phyloP scores from a whole-genome alignment of 2,113 vertebrate species.

The Chaenocephalus aceratus region DNA sequence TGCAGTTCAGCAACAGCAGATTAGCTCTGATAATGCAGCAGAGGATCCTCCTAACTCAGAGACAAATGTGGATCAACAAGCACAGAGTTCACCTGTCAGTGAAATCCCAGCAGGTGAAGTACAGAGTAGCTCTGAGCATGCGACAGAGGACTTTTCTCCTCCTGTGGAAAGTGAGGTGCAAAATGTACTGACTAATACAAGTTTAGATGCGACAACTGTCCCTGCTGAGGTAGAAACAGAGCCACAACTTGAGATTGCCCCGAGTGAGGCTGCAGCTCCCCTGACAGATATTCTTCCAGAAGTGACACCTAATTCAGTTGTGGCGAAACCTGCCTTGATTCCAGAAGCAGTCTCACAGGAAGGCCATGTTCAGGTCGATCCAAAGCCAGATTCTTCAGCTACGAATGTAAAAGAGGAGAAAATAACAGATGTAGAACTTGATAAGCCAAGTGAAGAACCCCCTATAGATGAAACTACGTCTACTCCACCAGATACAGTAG shows the following conservation, averaged over 20 bases:
- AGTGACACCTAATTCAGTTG: conserved; percentile 38
- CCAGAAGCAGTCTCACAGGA: conserved; percentile 32
- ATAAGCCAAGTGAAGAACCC: conserved; percentile 19
- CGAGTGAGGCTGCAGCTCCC: conserved; percentile 39
- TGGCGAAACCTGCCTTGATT: conserved; percentile 23
- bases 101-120: conserved; percentile 26
- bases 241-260: conserved; percentile 38
- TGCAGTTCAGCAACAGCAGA: too few relatives aligned
- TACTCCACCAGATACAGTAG: conserved; percentile 1
- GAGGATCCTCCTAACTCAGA: conserved; percentile 16
- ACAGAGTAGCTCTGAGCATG: conserved; percentile 29
- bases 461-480: conserved; percentile 13
- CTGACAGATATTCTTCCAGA: conserved; percentile 42
- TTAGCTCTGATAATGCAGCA: conserved; percentile 19
- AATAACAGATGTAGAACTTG: neutral
- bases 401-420: conserved; percentile 41
- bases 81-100: conserved; percentile 24
- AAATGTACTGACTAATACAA: conserved; percentile 39
- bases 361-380: conserved; percentile 7
- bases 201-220: conserved; percentile 51
- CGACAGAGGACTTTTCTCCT: conserved; percentile 20
- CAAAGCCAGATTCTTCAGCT: conserved; percentile 7
- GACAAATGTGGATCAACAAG: conserved; percentile 29
- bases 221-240: conserved; percentile 42
- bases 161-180: conserved; percentile 42